Evolutionary conservation across 2,888 invertebrate species (phyloP), one percentile per base, ranked within the genome.

Genomic region (Ectemnius continuus): DNA sequence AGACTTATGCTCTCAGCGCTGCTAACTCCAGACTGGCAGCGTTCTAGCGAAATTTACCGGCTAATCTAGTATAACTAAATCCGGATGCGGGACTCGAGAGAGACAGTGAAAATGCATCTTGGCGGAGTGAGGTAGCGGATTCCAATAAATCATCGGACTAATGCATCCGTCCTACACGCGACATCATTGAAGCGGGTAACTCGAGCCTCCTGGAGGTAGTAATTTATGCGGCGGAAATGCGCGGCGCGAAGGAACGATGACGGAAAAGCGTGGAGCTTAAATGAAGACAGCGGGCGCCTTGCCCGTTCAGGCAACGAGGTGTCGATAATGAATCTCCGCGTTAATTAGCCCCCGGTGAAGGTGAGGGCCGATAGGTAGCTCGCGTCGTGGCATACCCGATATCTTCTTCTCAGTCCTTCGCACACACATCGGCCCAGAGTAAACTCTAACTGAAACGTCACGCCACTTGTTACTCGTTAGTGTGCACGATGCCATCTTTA

Each of bases 311-410:
- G 79, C 80, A 76, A 81, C 78, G 75, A 82, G 83, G 89, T 89
- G 89, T 89, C 87, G 88, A 89, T 89, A 88, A 89, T 89, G 88
- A 88, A 89, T 89, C 89, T 88, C 76, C 74, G 79, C 86, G 89
- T 89, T 89, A 89, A 89, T 89, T 89, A 89, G 88, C 84, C 80
- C 81, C 77, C 64, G 36, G 36, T 36, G 80, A 81, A 84, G 85
- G 86, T 85, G 84, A 86, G 83, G 80, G 36, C 36, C 83, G 87
- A 87, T 87, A 86, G 86, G 84, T 82, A 83, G 85, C 77, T 36
- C 36, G 36, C 80, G 86, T 88, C 87, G 88, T 88, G 88, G 88
- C 86, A 87, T 88, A 88, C 88, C 36, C 85, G 87, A 88, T 88
- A 85, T 81, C 84, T 81, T 78, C 76, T 76, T 76, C 75, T 73